Base-by-base conservation (phyloP, 2,888 invertebrate species). In the Sycophila texana region DNA sequence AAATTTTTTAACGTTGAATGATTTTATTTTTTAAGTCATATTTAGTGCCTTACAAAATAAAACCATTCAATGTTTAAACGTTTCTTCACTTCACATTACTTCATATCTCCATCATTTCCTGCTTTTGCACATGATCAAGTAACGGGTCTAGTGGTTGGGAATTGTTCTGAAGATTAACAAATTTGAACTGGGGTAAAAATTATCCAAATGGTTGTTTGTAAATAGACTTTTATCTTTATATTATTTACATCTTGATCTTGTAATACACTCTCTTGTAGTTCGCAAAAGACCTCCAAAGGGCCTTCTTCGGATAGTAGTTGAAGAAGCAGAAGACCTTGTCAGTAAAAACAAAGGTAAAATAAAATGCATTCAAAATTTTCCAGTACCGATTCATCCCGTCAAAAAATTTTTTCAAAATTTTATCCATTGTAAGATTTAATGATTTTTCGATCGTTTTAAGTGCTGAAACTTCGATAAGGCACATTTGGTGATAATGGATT, bases 231-330 rank as follows among this genome's bases (percentile, higher is more conserved):
- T 67, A 20, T 66, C 20, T 65, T 68, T 51, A 51, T 55, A 51
- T 60, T 49, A 16, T 20, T 76, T 61, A 65, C 58, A 63, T 81
- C 70, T 49, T 67, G 47, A 80, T 84, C 84, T 86, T 81, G 7
- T 39, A 39, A 72, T 84, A 81, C 81, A 70, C 84, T 87, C 88
- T 88, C 85, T 90, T 90, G 85, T 90, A 91, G 91, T 91, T 88
- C 90, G 90, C 83, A 87, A 88, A 83, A 89, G 88, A 85, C 88
- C 87, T 77, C 87, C 90, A 60, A 89, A 89, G 83, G 91, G 91
- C 83, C 86, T 83, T 77, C 89, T 92, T 81, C 83, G 81, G 80
- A 84, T 91, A 85, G 87, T 89, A 84, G 87, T 91, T 80, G 84
- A 88, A 83, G 89, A 90, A 85, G 91, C 90, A 74, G 90, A 89